Conservation (phyloP, 2,113 vertebrate species). For the Microcebus lehilahytsara region DNA sequence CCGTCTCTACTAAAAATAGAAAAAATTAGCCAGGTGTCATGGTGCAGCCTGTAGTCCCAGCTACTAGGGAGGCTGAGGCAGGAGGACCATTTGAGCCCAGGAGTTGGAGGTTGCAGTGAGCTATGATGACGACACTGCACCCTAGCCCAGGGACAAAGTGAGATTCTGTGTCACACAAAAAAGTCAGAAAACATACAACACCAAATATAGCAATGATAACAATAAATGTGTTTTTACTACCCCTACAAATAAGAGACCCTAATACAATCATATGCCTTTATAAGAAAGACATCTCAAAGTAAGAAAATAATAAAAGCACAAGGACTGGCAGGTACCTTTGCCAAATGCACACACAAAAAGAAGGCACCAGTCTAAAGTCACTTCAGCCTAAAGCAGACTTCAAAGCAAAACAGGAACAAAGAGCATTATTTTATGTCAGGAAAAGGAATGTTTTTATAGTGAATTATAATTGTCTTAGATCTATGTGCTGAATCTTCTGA, state of each 20-base stretch:
- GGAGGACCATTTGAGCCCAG: neutral
- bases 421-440: neutral
- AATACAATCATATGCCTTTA: neutral
- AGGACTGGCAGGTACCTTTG: neutral
- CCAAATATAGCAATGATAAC: neutral
- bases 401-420: neutral
- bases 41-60: neutral
- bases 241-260: neutral
- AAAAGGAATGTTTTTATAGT: neutral
- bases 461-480: neutral
- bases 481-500: neutral
- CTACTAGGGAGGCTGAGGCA: neutral
- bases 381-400: neutral
- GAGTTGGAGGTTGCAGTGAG: neutral
- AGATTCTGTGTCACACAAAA: neutral
- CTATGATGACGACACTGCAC: accelerated
- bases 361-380: neutral
- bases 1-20: neutral
- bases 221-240: neutral
- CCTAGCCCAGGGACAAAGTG: neutral
- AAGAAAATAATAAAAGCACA: neutral
- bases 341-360: neutral
- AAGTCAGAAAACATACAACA: neutral
- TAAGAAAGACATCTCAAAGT: neutral
- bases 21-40: neutral